Evolutionary conservation across 2,888 invertebrate genomes (phyloP).

Genomic region (Venusia cambrica): DNA sequence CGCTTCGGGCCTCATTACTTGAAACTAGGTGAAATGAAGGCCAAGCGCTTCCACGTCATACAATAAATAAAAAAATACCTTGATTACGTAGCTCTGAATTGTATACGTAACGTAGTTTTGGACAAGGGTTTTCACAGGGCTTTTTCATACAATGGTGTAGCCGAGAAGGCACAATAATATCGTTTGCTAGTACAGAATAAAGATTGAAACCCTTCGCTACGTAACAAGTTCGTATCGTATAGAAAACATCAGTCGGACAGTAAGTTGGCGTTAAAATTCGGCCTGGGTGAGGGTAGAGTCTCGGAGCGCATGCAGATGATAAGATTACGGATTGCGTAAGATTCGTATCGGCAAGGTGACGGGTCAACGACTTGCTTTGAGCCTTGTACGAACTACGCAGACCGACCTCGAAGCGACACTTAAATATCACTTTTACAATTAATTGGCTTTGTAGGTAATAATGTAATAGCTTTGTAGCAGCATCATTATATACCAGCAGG

Average conservation of each 20-base stretch:
- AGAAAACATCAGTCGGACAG: slow-evolving; percentile 12
- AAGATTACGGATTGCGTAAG: slow-evolving; percentile 79
- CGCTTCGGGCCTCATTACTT: too few species aligned
- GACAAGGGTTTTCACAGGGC: too few species aligned
- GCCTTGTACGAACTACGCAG: slow-evolving; percentile 68
- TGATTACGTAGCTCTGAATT: too few species aligned
- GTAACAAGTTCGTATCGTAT: slow-evolving; percentile 6
- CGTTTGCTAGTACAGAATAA: too few species aligned
- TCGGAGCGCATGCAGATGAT: slow-evolving; percentile 73
- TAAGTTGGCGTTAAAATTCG: slow-evolving; percentile 49
- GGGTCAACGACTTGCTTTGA: slow-evolving; percentile 73
- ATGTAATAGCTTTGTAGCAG: too few species aligned
- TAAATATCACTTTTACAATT: slow-evolving; percentile 38
- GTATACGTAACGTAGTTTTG: too few species aligned
- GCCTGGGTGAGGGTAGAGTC: slow-evolving; percentile 65
- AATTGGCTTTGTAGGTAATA: slow-evolving; percentile 20
- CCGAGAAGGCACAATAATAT: too few species aligned
- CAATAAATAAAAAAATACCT: too few species aligned
- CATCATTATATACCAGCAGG: too few species aligned
- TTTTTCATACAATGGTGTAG: too few species aligned
- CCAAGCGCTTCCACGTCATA: too few species aligned
- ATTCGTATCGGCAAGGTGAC: slow-evolving; percentile 73
- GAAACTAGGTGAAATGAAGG: too few species aligned
- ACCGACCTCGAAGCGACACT: slow-evolving; percentile 68
- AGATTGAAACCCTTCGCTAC: not conserved